These are phyloP conservation scores for Brachionus sp. DNA, from an alignment of 1,140 invertebrate species.

Conservation along the genomic window DNA sequence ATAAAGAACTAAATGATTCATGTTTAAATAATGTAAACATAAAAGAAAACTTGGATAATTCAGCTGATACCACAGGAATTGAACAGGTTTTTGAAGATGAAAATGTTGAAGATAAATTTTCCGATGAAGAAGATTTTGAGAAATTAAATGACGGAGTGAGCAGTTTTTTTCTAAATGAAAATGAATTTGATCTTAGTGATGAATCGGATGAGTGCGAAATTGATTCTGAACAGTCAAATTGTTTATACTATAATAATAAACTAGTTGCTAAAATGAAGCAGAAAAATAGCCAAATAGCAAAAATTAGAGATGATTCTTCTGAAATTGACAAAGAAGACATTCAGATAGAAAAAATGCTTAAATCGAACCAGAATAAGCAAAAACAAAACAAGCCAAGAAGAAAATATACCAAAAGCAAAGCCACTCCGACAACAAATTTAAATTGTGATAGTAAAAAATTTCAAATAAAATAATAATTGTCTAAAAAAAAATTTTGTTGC, in stretches of 20 bases:
- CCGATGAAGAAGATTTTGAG: neutral
- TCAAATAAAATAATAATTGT: neutral
- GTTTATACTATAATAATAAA: slow-evolving; percentile 24
- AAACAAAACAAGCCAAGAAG: neutral
- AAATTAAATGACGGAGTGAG: slow-evolving; percentile 6
- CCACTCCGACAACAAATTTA: neutral
- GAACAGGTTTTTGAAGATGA: neutral
- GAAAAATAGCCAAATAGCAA: neutral
- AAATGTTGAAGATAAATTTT: neutral
- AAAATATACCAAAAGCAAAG: slow-evolving; percentile 32
- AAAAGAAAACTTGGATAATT: neutral
- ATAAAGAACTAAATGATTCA: neutral
- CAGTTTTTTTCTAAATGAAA: neutral
- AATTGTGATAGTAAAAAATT: slow-evolving; percentile 40
- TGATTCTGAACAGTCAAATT: neutral
- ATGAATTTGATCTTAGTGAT: neutral
- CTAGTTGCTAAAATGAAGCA: neutral
- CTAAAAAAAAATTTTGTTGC: neutral
- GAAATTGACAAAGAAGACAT: slow-evolving; percentile 14
- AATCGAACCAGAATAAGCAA: neutral
- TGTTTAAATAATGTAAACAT: neutral
- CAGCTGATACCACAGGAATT: neutral
- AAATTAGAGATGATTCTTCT: neutral
- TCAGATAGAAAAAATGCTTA: neutral
- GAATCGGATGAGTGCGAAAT: neutral